Base-by-base conservation (phyloP, 2,113 vertebrate species). In the Leucopternis melanops region DNA sequence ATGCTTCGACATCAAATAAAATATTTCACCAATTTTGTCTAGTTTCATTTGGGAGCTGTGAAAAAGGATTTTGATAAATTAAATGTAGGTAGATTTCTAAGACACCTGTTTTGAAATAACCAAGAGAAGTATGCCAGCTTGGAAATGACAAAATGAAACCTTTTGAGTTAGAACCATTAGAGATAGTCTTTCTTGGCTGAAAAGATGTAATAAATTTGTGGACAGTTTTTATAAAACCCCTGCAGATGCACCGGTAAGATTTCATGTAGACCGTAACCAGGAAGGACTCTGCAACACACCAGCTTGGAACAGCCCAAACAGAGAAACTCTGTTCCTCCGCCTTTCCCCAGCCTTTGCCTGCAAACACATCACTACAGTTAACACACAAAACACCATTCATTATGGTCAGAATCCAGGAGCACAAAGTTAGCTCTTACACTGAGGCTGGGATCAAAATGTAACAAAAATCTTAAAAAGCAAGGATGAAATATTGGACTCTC, bases 241-340 rank as follows among this genome's bases (percentile, higher is more conserved):
- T 44, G 45, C 59, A 93, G 88, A 78, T 87, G 52, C 61, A 45
- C 2, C 26, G 17, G 50, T 82, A 31, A 57, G 66, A 71, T 85
- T 92, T 87, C 40, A 82, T 1, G 3, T 3, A 80, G 91, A 86
- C 54, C 88, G 88, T 63, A 93, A 90, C 79, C 88, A 80, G 82
- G 71, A 74, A 38, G 72, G 45, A 78, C 55, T 52, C 79, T n/a
- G 65, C 61, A 80, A 78, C 55, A 36, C 73, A 58, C 20, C 3
- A 2, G 52, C 20, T 29, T 59, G 74, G 79, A 82, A 40, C 40
- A 79, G 65, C 42, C 38, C 66, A 55, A 32, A 92, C 93, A 90
- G 93, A 92, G 93, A 34, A 93, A 86, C 54, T 90, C 86, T 95
- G 92, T 57, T 92, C 59, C 81, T 93, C 54, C 67, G 73, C 69